Conservation (phyloP, 2,113 vertebrate species). For the Numida meleagris region DNA sequence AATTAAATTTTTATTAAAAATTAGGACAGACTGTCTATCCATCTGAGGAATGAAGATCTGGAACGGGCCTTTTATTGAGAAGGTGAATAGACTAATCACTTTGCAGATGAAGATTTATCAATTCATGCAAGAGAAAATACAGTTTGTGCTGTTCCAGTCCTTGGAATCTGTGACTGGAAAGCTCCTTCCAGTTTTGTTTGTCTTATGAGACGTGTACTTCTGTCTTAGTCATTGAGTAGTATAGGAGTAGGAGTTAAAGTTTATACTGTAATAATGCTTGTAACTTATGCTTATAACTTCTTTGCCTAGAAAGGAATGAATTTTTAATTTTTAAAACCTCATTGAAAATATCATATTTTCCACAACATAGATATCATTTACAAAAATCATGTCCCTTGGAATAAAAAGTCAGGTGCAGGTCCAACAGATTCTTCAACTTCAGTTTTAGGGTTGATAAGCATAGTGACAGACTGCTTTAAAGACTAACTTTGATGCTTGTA, state of each 20-base stretch:
- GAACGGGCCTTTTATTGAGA: not conserved
- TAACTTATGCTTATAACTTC: not conserved
- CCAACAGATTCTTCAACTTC: not conserved
- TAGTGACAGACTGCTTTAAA: not conserved
- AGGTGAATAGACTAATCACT: not conserved
- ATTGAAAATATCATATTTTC: not conserved
- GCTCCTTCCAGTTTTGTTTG: not conserved
- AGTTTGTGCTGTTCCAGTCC: not conserved
- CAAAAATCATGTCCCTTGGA: not conserved
- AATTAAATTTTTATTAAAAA: slow-evolving; percentile 20
- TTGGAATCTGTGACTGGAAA: not conserved
- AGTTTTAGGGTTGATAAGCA: not conserved
- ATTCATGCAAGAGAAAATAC: not conserved
- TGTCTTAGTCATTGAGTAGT: not conserved
- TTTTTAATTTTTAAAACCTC: not conserved
- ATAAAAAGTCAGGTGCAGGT: not conserved
- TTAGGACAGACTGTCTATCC: not conserved
- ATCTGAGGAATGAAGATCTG: not conserved
- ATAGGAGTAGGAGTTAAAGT: not conserved
- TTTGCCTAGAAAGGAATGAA: not conserved
- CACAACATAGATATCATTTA: not conserved
- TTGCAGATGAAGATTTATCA: not conserved
- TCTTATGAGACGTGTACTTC: not conserved
- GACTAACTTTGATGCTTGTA: not conserved
- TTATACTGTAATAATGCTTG: not conserved